Percentiles rank a stretch among this genome's conserved stretches.
These are phyloP conservation scores for Papilio glaucus DNA, from an alignment of 1,140 invertebrate genomes.

Conservation along the genomic window DNA sequence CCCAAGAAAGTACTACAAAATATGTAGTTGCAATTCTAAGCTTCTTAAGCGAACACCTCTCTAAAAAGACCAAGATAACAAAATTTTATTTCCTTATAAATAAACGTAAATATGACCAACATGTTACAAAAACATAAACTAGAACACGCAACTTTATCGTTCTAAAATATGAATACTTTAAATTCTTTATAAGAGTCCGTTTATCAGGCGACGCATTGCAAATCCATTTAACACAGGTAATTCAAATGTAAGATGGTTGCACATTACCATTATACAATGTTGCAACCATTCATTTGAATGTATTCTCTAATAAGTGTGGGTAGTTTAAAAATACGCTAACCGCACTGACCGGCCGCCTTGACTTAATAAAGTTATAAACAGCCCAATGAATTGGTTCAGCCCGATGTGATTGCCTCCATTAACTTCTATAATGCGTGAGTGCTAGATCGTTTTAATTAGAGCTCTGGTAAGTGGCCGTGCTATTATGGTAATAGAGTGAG, in stretches of 20 bases:
- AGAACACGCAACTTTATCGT: not conserved
- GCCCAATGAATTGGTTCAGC: conserved; percentile 7
- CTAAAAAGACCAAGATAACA: no score
- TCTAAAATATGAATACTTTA: conserved; percentile 10
- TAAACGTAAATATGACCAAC: not conserved
- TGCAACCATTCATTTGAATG: conserved; percentile 7
- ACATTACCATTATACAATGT: conserved; percentile 26
- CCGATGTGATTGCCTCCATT: conserved; percentile 17
- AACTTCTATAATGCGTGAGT: conserved; percentile 25
- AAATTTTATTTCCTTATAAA: no score
- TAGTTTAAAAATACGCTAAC: conserved; percentile 32
- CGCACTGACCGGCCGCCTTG: conserved; percentile 18
- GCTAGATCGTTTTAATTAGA: conserved; percentile 34
- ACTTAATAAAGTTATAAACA: conserved; percentile 33
- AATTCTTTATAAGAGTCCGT: conserved; percentile 15
- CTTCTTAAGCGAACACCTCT: no score
- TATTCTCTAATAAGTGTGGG: not conserved
- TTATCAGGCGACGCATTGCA: not conserved
- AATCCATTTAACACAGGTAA: conserved; percentile 18
- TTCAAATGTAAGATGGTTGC: not conserved
- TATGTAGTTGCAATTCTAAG: no score
- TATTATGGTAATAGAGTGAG: conserved; percentile 27
- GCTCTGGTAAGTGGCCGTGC: conserved; percentile 1
- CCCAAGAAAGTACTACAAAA: no score
- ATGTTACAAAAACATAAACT: not conserved